Evolutionary conservation across 2,888 invertebrate species (phyloP).

Genomic region (Synergus itoensis): DNA sequence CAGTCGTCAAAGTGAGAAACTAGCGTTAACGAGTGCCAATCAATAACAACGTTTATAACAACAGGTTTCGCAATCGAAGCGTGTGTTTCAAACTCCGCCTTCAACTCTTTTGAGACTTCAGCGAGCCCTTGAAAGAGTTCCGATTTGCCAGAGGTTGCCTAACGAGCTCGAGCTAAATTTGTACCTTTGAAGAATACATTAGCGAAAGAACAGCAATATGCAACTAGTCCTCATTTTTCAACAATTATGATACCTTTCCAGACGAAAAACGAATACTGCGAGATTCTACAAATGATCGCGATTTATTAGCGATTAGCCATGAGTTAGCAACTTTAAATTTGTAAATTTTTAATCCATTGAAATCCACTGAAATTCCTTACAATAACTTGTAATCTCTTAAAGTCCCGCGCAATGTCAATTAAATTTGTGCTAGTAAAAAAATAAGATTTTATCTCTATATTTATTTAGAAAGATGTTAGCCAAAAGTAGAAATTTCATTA

Average conservation of each 20-base stretch:
- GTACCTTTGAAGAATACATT: conserved; percentile 34
- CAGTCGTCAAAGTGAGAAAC: conserved; percentile 16
- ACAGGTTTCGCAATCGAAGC: conserved; percentile 70
- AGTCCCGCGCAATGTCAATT: too few species aligned
- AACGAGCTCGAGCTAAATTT: conserved; percentile 40
- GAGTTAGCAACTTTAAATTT: neutral
- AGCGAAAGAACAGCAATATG: conserved; percentile 12
- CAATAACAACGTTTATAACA: conserved; percentile 73
- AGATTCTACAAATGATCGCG: conserved; percentile 4
- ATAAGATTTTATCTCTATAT: too few species aligned
- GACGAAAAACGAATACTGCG: neutral
- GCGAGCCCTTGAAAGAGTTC: conserved; percentile 38
- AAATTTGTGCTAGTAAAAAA: too few species aligned
- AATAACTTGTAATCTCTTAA: too few species aligned
- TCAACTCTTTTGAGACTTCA: conserved; percentile 64
- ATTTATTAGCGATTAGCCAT: conserved; percentile 22
- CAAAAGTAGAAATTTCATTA: too few species aligned
- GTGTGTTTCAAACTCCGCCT: conserved; percentile 67
- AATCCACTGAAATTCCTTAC: too few species aligned
- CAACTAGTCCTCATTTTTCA: conserved; percentile 26
- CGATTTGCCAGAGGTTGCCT: conserved; percentile 15
- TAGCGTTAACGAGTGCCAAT: conserved; percentile 71
- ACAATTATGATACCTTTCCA: conserved; percentile 27
- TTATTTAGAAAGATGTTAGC: too few species aligned
- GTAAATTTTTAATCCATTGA: too few species aligned